phyloP scores from a whole-genome alignment of 2,797 vertebrate genomes.

The Halcyon smyrnensis region DNA sequence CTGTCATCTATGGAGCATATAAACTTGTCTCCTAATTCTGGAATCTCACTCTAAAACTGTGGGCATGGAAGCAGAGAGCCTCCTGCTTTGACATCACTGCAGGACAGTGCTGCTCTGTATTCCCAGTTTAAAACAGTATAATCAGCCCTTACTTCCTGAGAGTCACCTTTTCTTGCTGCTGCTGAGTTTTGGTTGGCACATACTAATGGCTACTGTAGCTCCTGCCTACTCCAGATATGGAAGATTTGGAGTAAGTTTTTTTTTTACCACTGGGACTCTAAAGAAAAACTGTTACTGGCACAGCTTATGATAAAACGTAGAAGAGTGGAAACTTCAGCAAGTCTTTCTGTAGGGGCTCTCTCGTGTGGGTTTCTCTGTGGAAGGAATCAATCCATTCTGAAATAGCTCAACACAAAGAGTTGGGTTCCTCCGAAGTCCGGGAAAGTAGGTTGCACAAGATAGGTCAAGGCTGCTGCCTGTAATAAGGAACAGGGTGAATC shows the following conservation, averaged over 20 bases:
- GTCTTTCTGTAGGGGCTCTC: neutral
- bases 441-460: conserved; percentile 42
- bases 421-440: neutral
- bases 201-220: neutral
- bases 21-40: neutral
- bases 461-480: conserved; percentile 30
- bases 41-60: neutral
- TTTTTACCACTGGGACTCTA: neutral
- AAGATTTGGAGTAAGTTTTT: neutral
- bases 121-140: neutral
- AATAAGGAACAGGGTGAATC: conserved; percentile 34
- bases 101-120: neutral
- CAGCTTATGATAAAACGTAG: neutral
- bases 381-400: conserved; percentile 3
- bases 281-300: neutral
- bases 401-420: neutral
- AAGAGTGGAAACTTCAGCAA: neutral
- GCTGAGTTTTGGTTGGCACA: neutral
- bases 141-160: neutral
- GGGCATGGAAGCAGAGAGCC: neutral
- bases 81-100: neutral
- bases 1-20: neutral
- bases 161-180: neutral
- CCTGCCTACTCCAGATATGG: neutral
- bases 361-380: neutral